These are phyloP conservation scores for Mycetomoellerius zeteki DNA, from an alignment of 1,140 invertebrate species.

Conservation along the genomic window DNA sequence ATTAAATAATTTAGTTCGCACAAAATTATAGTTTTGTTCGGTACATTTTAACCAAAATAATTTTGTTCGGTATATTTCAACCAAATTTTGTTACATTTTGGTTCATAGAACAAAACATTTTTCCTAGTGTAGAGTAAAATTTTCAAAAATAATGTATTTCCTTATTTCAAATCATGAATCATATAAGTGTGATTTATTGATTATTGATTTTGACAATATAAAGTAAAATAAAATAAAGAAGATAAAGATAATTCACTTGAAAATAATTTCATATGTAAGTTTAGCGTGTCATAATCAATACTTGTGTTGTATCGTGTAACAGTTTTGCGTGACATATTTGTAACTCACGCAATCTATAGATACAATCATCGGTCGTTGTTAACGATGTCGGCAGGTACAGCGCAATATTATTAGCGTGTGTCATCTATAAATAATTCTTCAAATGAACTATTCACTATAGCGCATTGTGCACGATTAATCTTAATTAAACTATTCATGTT, in stretches of 20 bases:
- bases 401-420: background rate
- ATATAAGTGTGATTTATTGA: background rate
- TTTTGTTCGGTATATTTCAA: too few relatives aligned
- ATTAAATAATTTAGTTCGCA: too few relatives aligned
- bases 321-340: background rate
- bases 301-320: background rate
- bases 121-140: background rate
- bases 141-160: background rate
- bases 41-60: too few relatives aligned
- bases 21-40: too few relatives aligned
- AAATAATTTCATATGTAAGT: background rate
- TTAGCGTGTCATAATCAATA: background rate
- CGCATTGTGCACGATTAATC: too few relatives aligned
- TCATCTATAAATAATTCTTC: background rate
- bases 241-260: background rate
- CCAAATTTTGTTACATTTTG: too few relatives aligned
- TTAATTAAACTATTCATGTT: conserved; percentile 8
- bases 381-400: conserved; percentile 14
- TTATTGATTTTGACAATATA: background rate
- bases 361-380: conserved; percentile 28
- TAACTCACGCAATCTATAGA: conserved; percentile 11
- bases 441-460: background rate
- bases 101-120: too few relatives aligned
- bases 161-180: background rate
- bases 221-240: background rate